These are phyloP conservation scores for Aproaerema taeniolella DNA, from an alignment of 2,888 invertebrate genomes.

Conservation along the genomic window DNA sequence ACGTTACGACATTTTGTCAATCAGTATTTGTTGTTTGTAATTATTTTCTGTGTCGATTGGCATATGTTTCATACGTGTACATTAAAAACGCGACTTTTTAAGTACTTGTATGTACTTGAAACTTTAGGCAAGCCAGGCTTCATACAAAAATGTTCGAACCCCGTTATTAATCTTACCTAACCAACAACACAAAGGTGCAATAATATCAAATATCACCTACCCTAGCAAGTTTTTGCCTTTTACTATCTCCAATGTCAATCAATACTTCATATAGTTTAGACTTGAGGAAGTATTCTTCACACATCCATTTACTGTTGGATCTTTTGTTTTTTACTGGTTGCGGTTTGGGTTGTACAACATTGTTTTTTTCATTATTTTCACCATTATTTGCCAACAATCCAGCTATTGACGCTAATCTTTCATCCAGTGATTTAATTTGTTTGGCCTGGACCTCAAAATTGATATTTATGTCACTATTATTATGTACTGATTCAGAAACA, in stretches of 20 bases:
- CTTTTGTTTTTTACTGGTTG: conserved; percentile 30
- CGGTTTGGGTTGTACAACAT: conserved; percentile 24
- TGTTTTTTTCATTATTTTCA: conserved; percentile 31
- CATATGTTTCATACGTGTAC: no score
- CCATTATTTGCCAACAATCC: conserved; percentile 37
- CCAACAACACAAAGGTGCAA: no score
- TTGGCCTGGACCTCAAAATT: no score
- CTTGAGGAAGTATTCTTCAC: conserved; percentile 66
- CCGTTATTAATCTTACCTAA: no score
- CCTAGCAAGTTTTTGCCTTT: conserved; percentile 51
- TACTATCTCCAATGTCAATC: conserved; percentile 56
- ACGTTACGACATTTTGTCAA: no score
- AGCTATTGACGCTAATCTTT: conserved; percentile 48
- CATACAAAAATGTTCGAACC: no score
- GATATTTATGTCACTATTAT: no score
- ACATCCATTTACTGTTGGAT: conserved; percentile 56
- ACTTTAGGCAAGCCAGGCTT: no score
- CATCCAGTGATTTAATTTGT: conserved; percentile 53
- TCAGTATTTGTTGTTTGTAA: no score
- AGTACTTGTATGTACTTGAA: no score
- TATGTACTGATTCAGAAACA: conserved; percentile 9
- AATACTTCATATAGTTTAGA: conserved; percentile 52
- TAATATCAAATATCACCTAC: conserved; percentile 37
- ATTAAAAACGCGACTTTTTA: no score
- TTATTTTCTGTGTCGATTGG: no score